Evolutionary conservation across 35 echinoderm and acorn worm genomes (phyloP).

Genomic region (Apostichopus japonicus): DNA sequence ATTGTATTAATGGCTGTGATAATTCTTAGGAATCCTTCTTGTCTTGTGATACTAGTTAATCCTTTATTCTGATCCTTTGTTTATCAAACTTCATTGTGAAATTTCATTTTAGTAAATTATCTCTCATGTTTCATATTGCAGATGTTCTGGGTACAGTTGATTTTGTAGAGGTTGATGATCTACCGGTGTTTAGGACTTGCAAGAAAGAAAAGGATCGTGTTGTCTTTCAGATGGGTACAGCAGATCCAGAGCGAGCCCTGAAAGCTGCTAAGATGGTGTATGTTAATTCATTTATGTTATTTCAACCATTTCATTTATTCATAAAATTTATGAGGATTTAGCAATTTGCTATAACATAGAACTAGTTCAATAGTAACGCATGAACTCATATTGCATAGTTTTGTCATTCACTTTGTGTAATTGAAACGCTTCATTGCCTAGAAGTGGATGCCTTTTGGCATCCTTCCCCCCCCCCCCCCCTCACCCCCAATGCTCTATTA

Average conservation of each 20-base stretch:
- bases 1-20: too few species aligned
- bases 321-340: too few species aligned
- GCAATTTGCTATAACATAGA: too few species aligned
- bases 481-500: too few species aligned
- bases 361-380: not conserved
- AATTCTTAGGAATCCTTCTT: too few species aligned
- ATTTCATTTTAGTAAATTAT: too few species aligned
- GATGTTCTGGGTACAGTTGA: conserved; percentile 86
- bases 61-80: too few species aligned
- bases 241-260: conserved; percentile 83
- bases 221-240: conserved; percentile 89
- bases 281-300: conserved; percentile 11
- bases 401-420: not conserved
- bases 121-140: not conserved
- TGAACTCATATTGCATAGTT: not conserved
- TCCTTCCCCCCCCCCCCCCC: too few species aligned
- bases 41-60: too few species aligned
- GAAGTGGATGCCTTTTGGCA: too few species aligned
- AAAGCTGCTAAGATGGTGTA: conserved; percentile 84
- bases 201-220: conserved; percentile 69
- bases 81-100: too few species aligned
- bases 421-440: not conserved
- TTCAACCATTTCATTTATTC: too few species aligned
- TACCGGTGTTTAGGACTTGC: conserved; percentile 83
- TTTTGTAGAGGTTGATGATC: conserved; percentile 69